Percentiles rank a stretch among this genome's conserved stretches.
Conservation (phyloP, 2,888 invertebrate genomes). For the Ennomos quercinarius region DNA sequence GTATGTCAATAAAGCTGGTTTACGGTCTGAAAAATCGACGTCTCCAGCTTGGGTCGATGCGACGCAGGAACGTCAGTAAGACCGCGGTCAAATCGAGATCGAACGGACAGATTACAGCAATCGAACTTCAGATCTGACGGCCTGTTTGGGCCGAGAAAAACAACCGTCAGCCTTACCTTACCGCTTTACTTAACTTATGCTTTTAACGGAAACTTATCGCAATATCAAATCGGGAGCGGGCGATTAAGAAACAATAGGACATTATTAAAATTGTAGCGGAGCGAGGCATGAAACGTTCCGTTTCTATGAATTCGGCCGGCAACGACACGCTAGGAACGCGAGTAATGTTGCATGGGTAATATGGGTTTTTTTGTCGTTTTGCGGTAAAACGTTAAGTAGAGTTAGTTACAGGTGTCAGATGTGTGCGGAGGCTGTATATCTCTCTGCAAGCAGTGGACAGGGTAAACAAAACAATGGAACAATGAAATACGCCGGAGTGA, state of each 20-base stretch:
- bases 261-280: constrained; percentile 75
- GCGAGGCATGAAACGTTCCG: constrained; percentile 73
- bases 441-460: constrained; percentile 59
- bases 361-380: constrained; percentile 36
- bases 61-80: constrained; percentile 60
- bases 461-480: constrained; percentile 65
- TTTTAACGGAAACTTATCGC: constrained; percentile 78
- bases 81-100: constrained; percentile 68
- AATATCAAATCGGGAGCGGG: constrained; percentile 71
- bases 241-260: constrained; percentile 81
- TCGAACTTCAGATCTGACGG: constrained; percentile 70
- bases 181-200: constrained; percentile 69
- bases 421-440: constrained; percentile 57
- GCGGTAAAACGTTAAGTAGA: constrained; percentile 45
- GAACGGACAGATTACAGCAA: constrained; percentile 65
- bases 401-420: constrained; percentile 57
- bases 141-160: constrained; percentile 65
- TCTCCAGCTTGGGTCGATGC: constrained; percentile 39
- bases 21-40: constrained; percentile 67
- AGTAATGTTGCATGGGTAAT: constrained; percentile 40
- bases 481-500: constrained; percentile 68
- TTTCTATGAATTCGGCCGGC: constrained; percentile 57
- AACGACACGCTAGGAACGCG: constrained; percentile 39
- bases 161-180: constrained; percentile 64
- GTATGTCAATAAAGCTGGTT: constrained; percentile 56